Base-by-base conservation (phyloP, 2,888 invertebrate species). In the Troilus luridus region DNA sequence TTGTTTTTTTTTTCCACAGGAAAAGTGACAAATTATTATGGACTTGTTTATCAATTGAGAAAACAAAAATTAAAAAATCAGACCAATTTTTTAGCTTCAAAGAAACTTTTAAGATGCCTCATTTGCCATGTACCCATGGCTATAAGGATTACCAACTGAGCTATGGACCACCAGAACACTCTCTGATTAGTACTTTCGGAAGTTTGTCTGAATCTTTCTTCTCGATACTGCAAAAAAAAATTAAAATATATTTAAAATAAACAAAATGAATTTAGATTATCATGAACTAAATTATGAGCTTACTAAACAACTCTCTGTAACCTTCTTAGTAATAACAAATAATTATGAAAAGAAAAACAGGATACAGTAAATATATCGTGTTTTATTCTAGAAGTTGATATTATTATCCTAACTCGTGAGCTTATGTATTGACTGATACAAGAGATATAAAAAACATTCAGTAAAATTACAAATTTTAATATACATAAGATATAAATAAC, bases 111-210 rank as follows among this genome's bases (percentile, higher is more conserved):
- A 93, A 99, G 96, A 96, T 99, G 99, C 93, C 97, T 96, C 99
- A 99, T 99, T 95, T 99, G 99, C 99, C 99, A 99, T 93, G 98
- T 97, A 24, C 99, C 99, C 96, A 99, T 99, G 62, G 96, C 95
- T 0, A 99, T 95, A 19, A 99, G 96, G 81, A 99, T 97, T 91
- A 96, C 95, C 0, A 98, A 98, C 95, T 99, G 99, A 0, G 97
- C 96, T 21, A 99, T 95, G 91, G 99, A 98, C 99, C 99, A 99
- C 98, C 98, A 99, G 58, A 99, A 95, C 0, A 98, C 98, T 93
- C 98, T 95, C 90, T 97, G 97, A 94, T 99, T 99, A 91, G 99
- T 99, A 94, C 99, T 99, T 95, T 99, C 99, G 92, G 99, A 99
- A 0, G 99, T 99, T 94, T 97, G 97, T 92, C 99, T 96, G 95